Conservation (phyloP, 2,797 vertebrate genomes). For the Sebastes baramenuke region DNA sequence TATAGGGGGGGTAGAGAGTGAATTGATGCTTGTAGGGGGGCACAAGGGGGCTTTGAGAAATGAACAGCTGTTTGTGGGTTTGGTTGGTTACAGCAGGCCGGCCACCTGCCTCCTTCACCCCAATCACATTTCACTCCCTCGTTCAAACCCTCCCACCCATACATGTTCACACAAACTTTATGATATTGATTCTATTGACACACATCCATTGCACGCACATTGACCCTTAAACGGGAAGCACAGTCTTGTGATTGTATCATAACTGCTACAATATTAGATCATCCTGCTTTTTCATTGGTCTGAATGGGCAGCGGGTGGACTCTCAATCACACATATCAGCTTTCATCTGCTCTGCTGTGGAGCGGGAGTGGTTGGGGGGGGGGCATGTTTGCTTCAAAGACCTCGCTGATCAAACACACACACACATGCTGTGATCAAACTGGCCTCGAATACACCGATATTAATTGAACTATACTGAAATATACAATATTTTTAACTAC, state of each 20-base stretch:
- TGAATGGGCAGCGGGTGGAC: conserved; percentile 49
- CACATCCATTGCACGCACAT: neutral
- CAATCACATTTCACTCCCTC: conserved; percentile 43
- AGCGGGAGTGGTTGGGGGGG: neutral
- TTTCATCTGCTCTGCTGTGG: conserved; percentile 58
- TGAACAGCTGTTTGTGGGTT: conserved; percentile 74
- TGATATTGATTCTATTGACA: neutral
- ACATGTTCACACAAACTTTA: neutral
- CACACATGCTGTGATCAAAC: conserved; percentile 18
- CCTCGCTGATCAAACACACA: conserved; percentile 66
- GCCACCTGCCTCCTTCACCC: conserved; percentile 67
- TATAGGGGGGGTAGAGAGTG: neutral
- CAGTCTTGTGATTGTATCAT: conserved; percentile 49
- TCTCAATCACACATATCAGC: conserved; percentile 64
- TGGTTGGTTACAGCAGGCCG: conserved; percentile 56
- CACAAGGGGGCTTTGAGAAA: conserved; percentile 66
- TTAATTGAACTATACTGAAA: conserved; percentile 8
- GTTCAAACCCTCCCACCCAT: neutral
- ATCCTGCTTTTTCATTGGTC: conserved; percentile 30
- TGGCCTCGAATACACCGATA: neutral
- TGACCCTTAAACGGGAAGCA: conserved; percentile 13
- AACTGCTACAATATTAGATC: conserved; percentile 59
- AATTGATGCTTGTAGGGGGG: conserved; percentile 42
- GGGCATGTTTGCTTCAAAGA: conserved; percentile 78
- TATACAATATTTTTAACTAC: neutral